phyloP scores from a whole-genome alignment of 1,140 invertebrate genomes.

The Drosophila funebris region DNA sequence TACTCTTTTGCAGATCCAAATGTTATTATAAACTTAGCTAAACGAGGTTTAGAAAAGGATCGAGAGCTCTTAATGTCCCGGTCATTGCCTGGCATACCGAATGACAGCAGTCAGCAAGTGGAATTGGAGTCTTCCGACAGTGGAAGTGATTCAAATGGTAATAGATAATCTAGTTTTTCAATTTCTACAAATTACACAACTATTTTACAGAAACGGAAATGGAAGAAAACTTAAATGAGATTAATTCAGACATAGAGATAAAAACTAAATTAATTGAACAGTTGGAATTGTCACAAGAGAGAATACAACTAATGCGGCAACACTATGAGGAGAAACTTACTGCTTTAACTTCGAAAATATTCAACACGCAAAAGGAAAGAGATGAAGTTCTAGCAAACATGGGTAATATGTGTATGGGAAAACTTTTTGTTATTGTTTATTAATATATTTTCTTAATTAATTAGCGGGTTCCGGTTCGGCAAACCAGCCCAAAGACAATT shows the following conservation, averaged over 20 bases:
- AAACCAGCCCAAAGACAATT: constrained; percentile 88
- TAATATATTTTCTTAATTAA: neutral
- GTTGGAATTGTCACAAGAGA: constrained; percentile 93
- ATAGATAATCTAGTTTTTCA: constrained; percentile 5
- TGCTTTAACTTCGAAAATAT: constrained; percentile 94
- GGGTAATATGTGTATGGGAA: constrained; percentile 36
- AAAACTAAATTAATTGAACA: constrained; percentile 97
- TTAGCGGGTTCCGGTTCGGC: constrained; percentile 39
- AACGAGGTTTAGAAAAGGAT: constrained; percentile 85
- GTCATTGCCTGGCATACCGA: constrained; percentile 59
- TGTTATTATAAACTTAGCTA: constrained; percentile 85
- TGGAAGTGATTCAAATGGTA: constrained; percentile 85
- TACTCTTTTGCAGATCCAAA: constrained; percentile 34
- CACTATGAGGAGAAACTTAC: constrained; percentile 98
- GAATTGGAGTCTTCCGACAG: constrained; percentile 81
- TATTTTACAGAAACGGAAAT: constrained; percentile 74
- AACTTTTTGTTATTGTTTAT: neutral
- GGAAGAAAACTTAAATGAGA: constrained; percentile 90
- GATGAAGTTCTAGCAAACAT: constrained; percentile 92
- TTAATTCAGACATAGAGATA: constrained; percentile 95
- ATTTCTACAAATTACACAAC: neutral
- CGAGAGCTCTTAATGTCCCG: constrained; percentile 65
- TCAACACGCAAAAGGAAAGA: constrained; percentile 95
- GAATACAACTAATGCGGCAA: constrained; percentile 92
- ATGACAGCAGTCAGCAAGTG: constrained; percentile 86